Conservation (phyloP, 2,113 vertebrate genomes). For the Strix uralensis region DNA sequence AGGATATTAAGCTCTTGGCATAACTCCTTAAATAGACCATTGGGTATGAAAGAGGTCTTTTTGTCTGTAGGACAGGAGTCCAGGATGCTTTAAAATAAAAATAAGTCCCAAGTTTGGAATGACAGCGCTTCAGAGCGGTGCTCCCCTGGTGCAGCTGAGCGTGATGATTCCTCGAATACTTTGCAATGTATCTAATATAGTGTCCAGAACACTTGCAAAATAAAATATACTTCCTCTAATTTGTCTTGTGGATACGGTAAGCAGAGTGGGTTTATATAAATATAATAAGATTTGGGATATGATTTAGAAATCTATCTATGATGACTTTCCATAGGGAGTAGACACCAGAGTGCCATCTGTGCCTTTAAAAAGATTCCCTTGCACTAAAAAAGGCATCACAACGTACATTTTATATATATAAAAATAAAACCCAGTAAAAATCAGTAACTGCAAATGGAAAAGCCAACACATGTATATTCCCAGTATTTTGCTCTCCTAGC, state of each 20-base stretch:
- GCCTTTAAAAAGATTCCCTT: neutral
- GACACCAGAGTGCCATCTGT: neutral
- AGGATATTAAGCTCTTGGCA: neutral
- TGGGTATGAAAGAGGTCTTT: neutral
- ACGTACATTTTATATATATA: neutral
- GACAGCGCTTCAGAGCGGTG: neutral
- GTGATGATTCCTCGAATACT: accelerated
- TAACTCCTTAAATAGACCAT: neutral
- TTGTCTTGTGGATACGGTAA: neutral
- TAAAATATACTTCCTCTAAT: neutral
- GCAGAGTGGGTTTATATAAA: neutral
- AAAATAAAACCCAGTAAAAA: neutral
- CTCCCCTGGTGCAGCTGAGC: neutral
- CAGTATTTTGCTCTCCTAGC: neutral
- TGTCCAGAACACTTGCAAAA: neutral
- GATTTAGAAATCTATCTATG: neutral
- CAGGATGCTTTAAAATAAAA: neutral
- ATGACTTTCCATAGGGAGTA: neutral
- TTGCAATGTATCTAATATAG: accelerated
- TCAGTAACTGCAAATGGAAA: neutral
- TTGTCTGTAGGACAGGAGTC: neutral
- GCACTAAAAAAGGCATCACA: neutral
- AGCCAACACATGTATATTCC: accelerated
- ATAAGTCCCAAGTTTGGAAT: neutral
- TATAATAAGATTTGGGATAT: neutral